These are phyloP conservation scores for Allobates femoralis DNA, from an alignment of 2,797 vertebrate genomes.

Conservation along the genomic window DNA sequence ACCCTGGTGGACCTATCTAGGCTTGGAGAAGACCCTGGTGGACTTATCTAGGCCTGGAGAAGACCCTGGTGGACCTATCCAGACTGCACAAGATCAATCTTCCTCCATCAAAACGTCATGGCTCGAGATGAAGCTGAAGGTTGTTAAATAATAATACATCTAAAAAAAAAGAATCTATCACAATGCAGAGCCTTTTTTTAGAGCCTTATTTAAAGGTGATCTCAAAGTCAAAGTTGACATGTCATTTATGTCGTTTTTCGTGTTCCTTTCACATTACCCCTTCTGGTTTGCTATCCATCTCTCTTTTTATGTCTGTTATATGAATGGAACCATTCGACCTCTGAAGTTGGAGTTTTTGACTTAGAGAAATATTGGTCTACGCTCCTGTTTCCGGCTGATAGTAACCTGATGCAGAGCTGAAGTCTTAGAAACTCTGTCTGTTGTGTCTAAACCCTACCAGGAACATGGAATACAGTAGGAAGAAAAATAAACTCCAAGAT, in stretches of 20 bases:
- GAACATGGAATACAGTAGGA: conserved; percentile 30
- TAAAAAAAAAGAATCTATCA: background rate
- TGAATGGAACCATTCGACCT: background rate
- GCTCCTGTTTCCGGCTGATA: background rate
- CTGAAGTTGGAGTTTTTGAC: background rate
- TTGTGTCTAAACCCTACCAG: conserved; percentile 26
- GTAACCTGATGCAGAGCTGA: background rate
- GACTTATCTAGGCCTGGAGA: no score
- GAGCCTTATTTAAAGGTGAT: background rate
- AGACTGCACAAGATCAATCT: no score
- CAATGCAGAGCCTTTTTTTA: background rate
- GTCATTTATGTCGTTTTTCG: background rate
- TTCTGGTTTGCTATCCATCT: background rate
- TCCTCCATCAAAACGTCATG: no score
- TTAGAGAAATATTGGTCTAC: conserved; percentile 39
- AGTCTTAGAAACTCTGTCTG: conserved; percentile 17
- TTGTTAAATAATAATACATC: no score
- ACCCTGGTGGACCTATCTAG: no score
- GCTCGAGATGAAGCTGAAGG: no score
- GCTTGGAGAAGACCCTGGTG: no score
- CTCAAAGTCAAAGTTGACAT: background rate
- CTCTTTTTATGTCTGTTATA: background rate
- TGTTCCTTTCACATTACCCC: background rate
- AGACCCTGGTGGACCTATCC: no score
- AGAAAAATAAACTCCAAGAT: conserved; percentile 37